phyloP scores from a whole-genome alignment of 2,888 invertebrate species.

The Empis stercorea region DNA sequence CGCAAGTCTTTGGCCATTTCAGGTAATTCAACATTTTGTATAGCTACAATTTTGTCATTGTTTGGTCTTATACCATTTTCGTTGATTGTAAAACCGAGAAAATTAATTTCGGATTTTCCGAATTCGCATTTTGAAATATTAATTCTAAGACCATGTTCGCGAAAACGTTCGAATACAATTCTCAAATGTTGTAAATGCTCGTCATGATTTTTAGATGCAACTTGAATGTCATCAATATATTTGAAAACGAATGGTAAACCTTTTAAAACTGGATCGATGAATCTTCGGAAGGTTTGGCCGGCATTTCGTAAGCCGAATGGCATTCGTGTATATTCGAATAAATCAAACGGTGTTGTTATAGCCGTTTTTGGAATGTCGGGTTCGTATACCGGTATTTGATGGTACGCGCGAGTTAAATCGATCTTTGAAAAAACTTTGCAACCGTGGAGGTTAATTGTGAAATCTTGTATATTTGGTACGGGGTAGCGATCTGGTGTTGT shows the following conservation, averaged over 20 bases:
- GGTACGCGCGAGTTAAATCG: constrained; percentile 18
- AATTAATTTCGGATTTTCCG: background rate
- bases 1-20: background rate
- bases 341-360: constrained; percentile 23
- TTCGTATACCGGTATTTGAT: constrained; percentile 9
- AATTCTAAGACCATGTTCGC: constrained; percentile 13
- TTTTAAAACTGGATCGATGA: constrained; percentile 18
- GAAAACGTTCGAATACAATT: constrained; percentile 11
- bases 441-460: no score
- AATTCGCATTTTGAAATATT: constrained; percentile 10
- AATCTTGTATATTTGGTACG: no score
- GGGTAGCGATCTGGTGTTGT: no score
- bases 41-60: constrained; percentile 2
- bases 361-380: constrained; percentile 1
- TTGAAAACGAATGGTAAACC: constrained; percentile 14
- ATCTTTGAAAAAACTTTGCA: constrained; percentile 14
- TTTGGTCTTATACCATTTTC: constrained; percentile 4
- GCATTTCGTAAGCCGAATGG: constrained; percentile 24
- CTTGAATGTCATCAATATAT: no score
- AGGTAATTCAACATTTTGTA: background rate
- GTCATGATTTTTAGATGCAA: constrained; percentile 11
- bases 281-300: constrained; percentile 21
- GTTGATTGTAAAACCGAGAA: no score
- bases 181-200: constrained; percentile 13
- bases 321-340: constrained; percentile 22